Conservation (phyloP, 2,888 invertebrate genomes). For the Nemoura dubitans region DNA sequence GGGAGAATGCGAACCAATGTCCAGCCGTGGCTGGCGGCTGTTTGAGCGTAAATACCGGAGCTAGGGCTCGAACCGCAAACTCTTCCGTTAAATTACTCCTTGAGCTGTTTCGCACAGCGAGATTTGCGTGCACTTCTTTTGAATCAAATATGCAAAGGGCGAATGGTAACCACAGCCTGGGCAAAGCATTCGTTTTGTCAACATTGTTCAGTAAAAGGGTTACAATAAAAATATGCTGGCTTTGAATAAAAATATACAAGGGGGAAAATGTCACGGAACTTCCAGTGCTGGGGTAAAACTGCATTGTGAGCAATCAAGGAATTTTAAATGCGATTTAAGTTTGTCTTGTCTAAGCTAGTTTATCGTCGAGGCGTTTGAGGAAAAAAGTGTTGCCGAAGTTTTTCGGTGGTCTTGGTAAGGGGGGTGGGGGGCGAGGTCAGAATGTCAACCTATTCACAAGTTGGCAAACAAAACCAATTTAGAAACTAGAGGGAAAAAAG, state of each 20-base stretch:
- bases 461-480: slow-evolving; percentile 42
- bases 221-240: neutral
- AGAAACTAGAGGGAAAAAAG: slow-evolving; percentile 26
- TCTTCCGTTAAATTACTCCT: slow-evolving; percentile 4
- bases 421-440: neutral
- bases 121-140: neutral
- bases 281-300: neutral
- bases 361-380: neutral
- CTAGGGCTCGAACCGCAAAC: neutral
- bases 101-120: neutral
- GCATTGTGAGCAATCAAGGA: slow-evolving; percentile 34
- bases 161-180: neutral
- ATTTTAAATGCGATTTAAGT: slow-evolving; percentile 39
- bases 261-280: neutral
- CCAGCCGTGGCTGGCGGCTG: neutral
- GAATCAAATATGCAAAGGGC: slow-evolving; percentile 7
- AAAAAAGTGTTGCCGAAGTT: slow-evolving; percentile 15
- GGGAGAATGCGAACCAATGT: neutral
- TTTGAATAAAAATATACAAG: neutral
- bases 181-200: neutral
- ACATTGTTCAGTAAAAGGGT: neutral
- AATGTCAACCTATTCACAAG: slow-evolving; percentile 28
- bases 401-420: neutral
- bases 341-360: slow-evolving; percentile 35
- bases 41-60: neutral